Base-by-base conservation (phyloP, 2,797 vertebrate species). In the Pantherophis alleghaniensis region DNA sequence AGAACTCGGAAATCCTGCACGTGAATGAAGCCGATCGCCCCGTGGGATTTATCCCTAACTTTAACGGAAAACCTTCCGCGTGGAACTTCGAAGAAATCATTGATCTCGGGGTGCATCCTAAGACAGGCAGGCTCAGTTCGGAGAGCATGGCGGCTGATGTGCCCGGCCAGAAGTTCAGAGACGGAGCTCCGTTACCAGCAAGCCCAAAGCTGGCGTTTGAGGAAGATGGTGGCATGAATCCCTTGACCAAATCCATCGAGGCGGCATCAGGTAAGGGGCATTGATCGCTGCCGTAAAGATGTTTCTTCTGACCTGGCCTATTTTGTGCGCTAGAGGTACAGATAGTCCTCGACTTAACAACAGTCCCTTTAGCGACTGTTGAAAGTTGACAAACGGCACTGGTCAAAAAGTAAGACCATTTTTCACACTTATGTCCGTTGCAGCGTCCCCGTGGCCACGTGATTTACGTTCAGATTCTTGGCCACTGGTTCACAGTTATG, bases 51-150 rank as follows among this genome's bases (percentile, higher is more conserved):
- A 95, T 94, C n/a, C 96, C 96, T 1, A 98, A 97, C 83, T 96
- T 98, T 53, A 98, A 98, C 2, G 98, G 98, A 7, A 98, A 98
- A 97, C 96, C 98, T 87, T 97, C 96, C 86, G 96, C 98, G 0
- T 98, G 98, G 98, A 98, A 97, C 95, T 98, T 98, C 28, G 98
- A 98, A 95, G 98, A 98, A 93, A 96, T 98, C 63, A 98, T 98
- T 90, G 98, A 98, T 47, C 61, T 98, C 93, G 98, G 97, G 79
- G 97, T 98, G 55, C 98, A 98, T 96, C 95, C 98, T 92, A 98
- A 98, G 97, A 63, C 95, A 86, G 92, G 88, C 89, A 95, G 91
- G 83, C 94, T 96, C 51, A 97, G 95, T 86, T 97, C 96, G 0
- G 97, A 98, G 90, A 97, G 97, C 94, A 96, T 98, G 20, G 95